These are phyloP conservation scores for Neoaliturus tenellus DNA, from an alignment of 2,888 invertebrate species.

Conservation along the genomic window DNA sequence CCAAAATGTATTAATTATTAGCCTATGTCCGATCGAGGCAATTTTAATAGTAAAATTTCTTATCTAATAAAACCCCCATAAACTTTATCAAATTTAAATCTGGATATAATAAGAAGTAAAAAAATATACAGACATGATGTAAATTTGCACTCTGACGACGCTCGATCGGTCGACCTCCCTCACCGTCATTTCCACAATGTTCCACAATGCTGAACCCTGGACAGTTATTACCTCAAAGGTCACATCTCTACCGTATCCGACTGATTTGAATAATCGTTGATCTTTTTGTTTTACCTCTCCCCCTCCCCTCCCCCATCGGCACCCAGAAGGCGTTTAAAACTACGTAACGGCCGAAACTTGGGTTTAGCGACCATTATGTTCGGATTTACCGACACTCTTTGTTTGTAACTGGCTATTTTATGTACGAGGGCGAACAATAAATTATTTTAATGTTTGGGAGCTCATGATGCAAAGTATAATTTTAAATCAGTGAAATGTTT, in stretches of 20 bases:
- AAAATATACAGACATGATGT: no score
- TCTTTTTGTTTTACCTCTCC: slow-evolving; percentile 35
- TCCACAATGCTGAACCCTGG: neutral
- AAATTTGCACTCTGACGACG: no score
- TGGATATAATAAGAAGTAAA: no score
- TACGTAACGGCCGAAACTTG: slow-evolving; percentile 36
- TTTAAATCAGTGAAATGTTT: no score
- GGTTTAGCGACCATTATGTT: slow-evolving; percentile 7
- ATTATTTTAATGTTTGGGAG: neutral
- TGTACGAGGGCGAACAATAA: neutral
- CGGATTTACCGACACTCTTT: neutral
- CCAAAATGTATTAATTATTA: no score
- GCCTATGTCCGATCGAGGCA: no score
- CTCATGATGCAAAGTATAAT: no score
- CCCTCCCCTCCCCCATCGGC: neutral
- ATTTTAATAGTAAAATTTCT: no score
- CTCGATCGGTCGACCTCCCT: no score
- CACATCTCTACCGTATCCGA: slow-evolving; percentile 5
- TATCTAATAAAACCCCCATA: no score
- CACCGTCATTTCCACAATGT: neutral
- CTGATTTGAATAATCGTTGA: slow-evolving; percentile 44
- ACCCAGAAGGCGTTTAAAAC: slow-evolving; percentile 19
- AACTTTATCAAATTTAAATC: no score
- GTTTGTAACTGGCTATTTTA: neutral
- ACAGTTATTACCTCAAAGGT: slow-evolving; percentile 40